Evolutionary conservation across 2,113 vertebrate species (phyloP).

Genomic region (Fukomys damarensis): DNA sequence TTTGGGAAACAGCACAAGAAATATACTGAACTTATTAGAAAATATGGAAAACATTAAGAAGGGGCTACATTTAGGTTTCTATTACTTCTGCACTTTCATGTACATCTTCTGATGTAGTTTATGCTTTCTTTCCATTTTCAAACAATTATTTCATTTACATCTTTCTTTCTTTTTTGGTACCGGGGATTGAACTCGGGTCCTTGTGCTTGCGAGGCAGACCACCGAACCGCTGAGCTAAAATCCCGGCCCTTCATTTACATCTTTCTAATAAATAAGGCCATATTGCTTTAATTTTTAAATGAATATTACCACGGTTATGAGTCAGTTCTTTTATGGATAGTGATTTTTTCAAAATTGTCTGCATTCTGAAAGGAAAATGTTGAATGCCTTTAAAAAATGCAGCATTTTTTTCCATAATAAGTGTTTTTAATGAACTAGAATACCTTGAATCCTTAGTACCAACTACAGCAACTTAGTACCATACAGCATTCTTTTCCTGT

Average conservation of each 20-base stretch:
- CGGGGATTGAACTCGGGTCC: no score
- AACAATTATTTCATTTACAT: not conserved
- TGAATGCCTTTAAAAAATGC: not conserved
- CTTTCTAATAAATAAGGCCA: not conserved
- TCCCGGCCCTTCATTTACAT: no score
- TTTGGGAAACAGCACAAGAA: not conserved
- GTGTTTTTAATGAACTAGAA: not conserved
- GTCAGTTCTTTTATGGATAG: not conserved
- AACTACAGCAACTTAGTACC: no score
- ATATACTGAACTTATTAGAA: not conserved
- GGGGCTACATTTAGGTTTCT: not conserved
- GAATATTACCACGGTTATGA: not conserved
- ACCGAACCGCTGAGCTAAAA: no score
- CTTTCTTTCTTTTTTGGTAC: no score
- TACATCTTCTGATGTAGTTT: not conserved
- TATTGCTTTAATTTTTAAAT: constrained; percentile 21
- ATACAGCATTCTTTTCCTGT: not conserved
- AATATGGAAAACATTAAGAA: not conserved
- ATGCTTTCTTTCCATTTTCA: not conserved
- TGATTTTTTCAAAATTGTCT: not conserved
- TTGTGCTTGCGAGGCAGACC: no score
- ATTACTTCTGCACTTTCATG: not conserved
- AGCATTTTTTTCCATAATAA: not conserved
- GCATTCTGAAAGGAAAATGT: not conserved
- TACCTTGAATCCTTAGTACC: not conserved